Conservation (phyloP, 1,140 invertebrate genomes). For the Galleria mellonella region DNA sequence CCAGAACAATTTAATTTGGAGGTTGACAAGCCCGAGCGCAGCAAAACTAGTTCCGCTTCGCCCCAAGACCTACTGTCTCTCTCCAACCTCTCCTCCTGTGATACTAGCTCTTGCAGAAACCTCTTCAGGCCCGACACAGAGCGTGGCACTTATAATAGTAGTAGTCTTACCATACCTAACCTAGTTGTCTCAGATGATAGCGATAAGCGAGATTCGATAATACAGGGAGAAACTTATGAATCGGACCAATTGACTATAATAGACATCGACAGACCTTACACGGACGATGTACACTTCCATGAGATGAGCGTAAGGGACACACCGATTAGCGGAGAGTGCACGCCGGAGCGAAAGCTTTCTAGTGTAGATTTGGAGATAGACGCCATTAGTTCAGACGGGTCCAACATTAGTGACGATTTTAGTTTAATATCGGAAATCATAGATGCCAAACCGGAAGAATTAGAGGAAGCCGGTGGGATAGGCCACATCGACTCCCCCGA, state of each 20-base stretch:
- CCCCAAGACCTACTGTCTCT: slow-evolving; percentile 55
- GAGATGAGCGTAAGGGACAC: slow-evolving; percentile 39
- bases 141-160: slow-evolving; percentile 47
- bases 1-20: slow-evolving; percentile 37
- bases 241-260: slow-evolving; percentile 78
- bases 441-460: slow-evolving; percentile 73
- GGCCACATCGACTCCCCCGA: slow-evolving; percentile 88
- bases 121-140: slow-evolving; percentile 49
- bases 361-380: slow-evolving; percentile 62
- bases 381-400: slow-evolving; percentile 76
- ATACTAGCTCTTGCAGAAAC: slow-evolving; percentile 68
- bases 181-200: slow-evolving; percentile 67
- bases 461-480: slow-evolving; percentile 76
- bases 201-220: slow-evolving; percentile 55
- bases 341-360: slow-evolving; percentile 54
- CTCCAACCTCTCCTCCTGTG: slow-evolving; percentile 61
- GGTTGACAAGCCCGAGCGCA: slow-evolving; percentile 44
- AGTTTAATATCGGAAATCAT: slow-evolving; percentile 80
- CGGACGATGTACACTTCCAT: slow-evolving; percentile 56
- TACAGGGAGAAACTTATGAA: slow-evolving; percentile 73
- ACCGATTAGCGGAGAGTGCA: slow-evolving; percentile 46
- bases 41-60: slow-evolving; percentile 42
- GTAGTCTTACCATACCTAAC: slow-evolving; percentile 69
- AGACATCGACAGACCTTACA: slow-evolving; percentile 75
- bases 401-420: slow-evolving; percentile 81